Evolutionary conservation across 1,140 invertebrate species (phyloP).

Genomic region (Zaprionus vittiger): DNA sequence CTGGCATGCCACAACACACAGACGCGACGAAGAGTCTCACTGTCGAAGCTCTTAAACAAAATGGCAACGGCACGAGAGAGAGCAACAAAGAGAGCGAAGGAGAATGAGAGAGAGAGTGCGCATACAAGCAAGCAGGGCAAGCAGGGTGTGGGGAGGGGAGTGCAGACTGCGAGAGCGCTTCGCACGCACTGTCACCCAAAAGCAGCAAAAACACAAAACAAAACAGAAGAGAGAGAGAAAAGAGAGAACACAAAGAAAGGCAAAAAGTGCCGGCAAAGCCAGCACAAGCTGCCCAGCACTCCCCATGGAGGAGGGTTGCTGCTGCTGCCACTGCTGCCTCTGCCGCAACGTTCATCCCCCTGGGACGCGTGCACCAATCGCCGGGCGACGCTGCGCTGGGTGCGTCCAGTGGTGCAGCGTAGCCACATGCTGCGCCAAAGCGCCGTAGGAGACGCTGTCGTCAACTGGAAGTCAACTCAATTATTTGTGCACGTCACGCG

Average conservation of each 20-base stretch:
- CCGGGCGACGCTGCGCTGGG: conserved; percentile 47
- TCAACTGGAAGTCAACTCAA: conserved; percentile 68
- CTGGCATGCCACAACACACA: conserved; percentile 53
- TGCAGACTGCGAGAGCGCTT: conserved; percentile 1
- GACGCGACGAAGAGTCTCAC: conserved; percentile 16
- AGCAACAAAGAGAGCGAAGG: conserved; percentile 3
- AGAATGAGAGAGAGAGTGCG: conserved; percentile 12
- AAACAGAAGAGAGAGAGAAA: background rate
- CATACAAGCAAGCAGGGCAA: background rate
- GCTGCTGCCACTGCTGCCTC: conserved; percentile 12
- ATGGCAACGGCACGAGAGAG: conserved; percentile 35
- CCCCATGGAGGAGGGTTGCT: conserved; percentile 67
- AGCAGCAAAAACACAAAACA: conserved; percentile 18
- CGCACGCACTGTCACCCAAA: conserved; percentile 53
- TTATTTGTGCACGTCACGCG: conserved; percentile 58
- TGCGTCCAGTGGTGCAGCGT: conserved; percentile 33
- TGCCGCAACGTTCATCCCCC: conserved; percentile 54
- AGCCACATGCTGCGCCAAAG: conserved; percentile 59
- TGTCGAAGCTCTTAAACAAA: conserved; percentile 72
- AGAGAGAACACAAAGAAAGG: background rate
- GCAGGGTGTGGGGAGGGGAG: conserved; percentile 6
- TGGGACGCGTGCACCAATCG: conserved; percentile 75
- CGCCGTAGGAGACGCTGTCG: conserved; percentile 60
- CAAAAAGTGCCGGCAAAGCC: conserved; percentile 30
- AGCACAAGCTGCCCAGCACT: conserved; percentile 19